Conservation (phyloP, 2,797 vertebrate species). For the Hydrocynus forskahlii region DNA sequence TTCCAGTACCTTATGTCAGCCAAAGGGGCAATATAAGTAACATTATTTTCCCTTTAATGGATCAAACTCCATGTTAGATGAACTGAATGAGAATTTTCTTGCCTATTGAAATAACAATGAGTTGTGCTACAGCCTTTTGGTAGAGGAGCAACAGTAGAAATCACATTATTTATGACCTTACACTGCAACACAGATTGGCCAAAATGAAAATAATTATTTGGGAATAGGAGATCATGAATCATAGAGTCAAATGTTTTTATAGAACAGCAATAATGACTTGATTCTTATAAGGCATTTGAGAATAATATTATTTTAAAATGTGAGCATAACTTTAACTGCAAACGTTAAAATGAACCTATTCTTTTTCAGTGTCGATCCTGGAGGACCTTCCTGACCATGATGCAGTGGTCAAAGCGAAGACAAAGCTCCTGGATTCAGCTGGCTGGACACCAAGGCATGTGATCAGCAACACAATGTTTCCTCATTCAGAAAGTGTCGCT, state of each 20-base stretch:
- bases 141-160: too few relatives aligned
- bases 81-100: too few relatives aligned
- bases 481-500: neutral
- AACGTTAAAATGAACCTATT: neutral
- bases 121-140: too few relatives aligned
- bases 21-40: too few relatives aligned
- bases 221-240: neutral
- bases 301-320: neutral
- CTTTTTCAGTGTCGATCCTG: constrained; percentile 79
- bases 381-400: constrained; percentile 85
- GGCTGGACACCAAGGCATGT: constrained; percentile 86
- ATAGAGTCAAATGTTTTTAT: neutral
- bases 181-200: too few relatives aligned
- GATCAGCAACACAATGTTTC: neutral
- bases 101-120: too few relatives aligned
- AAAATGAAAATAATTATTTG: too few relatives aligned
- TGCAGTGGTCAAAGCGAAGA: constrained; percentile 83
- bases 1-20: too few relatives aligned
- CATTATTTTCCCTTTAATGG: too few relatives aligned
- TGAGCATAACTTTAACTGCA: neutral
- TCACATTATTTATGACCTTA: too few relatives aligned
- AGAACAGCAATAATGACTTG: neutral
- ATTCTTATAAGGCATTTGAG: neutral
- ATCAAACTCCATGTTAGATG: too few relatives aligned
- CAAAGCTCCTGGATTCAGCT: constrained; percentile 89